A percentile compares a stretch with the other conserved stretches of the same genome.
These are phyloP conservation scores for Acutogordius australiensis DNA, from an alignment of 2,888 invertebrate species.

Conservation along the genomic window DNA sequence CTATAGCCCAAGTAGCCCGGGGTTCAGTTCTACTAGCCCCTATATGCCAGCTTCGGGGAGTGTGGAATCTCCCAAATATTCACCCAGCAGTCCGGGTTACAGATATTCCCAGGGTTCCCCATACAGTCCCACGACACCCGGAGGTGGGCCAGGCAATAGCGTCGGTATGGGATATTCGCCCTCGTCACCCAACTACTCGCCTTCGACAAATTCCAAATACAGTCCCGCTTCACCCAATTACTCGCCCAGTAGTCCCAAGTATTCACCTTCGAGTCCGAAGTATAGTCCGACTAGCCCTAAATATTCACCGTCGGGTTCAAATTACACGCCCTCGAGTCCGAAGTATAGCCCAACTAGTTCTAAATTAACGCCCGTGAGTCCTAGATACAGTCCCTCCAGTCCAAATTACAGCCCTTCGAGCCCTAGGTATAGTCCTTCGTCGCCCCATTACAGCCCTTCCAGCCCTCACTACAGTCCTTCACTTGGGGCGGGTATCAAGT, in stretches of 20 bases:
- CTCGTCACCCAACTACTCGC: conserved; percentile 20
- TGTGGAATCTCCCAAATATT: neutral
- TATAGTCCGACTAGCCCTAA: conserved; percentile 32
- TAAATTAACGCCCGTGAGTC: conserved; percentile 19
- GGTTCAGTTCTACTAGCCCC: neutral
- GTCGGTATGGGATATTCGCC: conserved; percentile 22
- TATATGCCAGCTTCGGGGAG: neutral
- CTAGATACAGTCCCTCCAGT: conserved; percentile 22
- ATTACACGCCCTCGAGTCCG: conserved; percentile 17
- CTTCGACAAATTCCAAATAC: conserved; percentile 32
- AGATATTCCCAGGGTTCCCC: conserved; percentile 23
- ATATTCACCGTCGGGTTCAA: conserved; percentile 35
- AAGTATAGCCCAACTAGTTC: conserved; percentile 17
- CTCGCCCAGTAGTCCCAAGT: conserved; percentile 17
- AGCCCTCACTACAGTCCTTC: conserved; percentile 23
- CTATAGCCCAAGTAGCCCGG: neutral
- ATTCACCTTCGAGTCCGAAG: conserved; percentile 17
- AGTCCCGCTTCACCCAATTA: conserved; percentile 35
- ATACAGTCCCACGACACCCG: conserved; percentile 30
- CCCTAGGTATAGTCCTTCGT: conserved; percentile 23
- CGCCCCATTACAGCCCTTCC: conserved; percentile 23
- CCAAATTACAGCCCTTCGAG: conserved; percentile 23
- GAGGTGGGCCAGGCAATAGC: too few species aligned
- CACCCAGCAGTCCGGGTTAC: neutral
- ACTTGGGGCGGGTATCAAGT: conserved; percentile 22